These are phyloP conservation scores for Atethmia centrago DNA, from an alignment of 2,888 invertebrate genomes.

Conservation along the genomic window DNA sequence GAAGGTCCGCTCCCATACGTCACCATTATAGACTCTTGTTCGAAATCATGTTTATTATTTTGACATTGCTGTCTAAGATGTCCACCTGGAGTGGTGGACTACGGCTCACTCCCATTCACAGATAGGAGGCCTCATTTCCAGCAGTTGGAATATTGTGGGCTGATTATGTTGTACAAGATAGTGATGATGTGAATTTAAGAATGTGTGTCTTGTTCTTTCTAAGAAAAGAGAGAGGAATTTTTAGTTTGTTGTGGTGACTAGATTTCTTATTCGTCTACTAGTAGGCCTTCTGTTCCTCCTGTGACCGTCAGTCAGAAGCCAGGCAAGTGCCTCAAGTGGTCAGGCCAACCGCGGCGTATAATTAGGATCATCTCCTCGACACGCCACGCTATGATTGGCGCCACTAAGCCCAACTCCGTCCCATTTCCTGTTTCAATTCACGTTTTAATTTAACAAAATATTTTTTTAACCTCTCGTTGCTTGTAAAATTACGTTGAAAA, in stretches of 20 bases:
- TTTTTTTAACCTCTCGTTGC: neutral
- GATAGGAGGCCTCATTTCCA: neutral
- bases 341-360: conserved; percentile 65
- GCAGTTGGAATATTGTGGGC: no score
- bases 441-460: conserved; percentile 22
- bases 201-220: neutral
- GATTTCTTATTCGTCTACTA: no score
- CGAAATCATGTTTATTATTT: no score
- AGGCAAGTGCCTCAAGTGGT: conserved; percentile 64
- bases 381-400: conserved; percentile 53
- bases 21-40: neutral
- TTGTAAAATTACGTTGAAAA: neutral
- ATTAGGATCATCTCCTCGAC: conserved; percentile 65
- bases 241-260: neutral
- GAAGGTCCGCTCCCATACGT: conserved; percentile 14
- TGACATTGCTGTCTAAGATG: neutral
- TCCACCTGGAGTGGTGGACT: neutral
- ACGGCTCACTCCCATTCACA: neutral
- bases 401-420: conserved; percentile 37
- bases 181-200: neutral
- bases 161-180: neutral
- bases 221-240: neutral
- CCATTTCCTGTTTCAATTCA: conserved; percentile 46
- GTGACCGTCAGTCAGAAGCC: conserved; percentile 54
- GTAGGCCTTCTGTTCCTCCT: conserved; percentile 27